Evolutionary conservation across 1,140 invertebrate genomes (phyloP).

Genomic region (Tribolium castaneum): DNA sequence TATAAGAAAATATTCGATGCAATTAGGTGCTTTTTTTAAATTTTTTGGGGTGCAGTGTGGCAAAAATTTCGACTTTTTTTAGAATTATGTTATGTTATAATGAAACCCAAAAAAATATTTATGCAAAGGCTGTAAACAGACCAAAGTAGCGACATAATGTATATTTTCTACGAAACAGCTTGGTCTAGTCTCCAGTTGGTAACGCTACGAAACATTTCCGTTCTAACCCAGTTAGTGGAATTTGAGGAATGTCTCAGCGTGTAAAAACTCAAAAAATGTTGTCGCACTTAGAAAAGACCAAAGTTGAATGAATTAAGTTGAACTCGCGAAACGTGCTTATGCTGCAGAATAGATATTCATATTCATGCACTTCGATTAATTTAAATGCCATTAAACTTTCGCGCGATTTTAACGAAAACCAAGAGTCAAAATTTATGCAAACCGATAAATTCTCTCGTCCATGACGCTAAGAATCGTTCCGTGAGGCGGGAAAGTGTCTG

Average conservation of each 20-base stretch:
- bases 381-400: slow-evolving; percentile 26
- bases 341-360: slow-evolving; percentile 9
- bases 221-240: not conserved
- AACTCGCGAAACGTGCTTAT: slow-evolving; percentile 8
- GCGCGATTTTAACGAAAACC: not conserved
- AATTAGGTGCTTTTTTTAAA: too few relatives aligned
- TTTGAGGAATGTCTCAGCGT: not conserved
- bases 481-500: slow-evolving; percentile 3
- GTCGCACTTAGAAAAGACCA: not conserved
- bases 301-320: slow-evolving; percentile 21
- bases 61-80: too few relatives aligned
- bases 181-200: too few relatives aligned
- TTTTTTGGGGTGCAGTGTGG: too few relatives aligned
- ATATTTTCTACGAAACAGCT: too few relatives aligned
- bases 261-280: not conserved
- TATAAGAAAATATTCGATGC: too few relatives aligned
- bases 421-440: not conserved
- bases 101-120: too few relatives aligned
- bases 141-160: too few relatives aligned
- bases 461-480: slow-evolving; percentile 4
- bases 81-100: too few relatives aligned
- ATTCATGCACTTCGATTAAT: slow-evolving; percentile 12
- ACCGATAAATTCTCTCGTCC: slow-evolving; percentile 19
- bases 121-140: too few relatives aligned
- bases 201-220: not conserved